These are phyloP conservation scores for Zootoca vivipara DNA, from an alignment of 2,113 vertebrate genomes.

Conservation along the genomic window DNA sequence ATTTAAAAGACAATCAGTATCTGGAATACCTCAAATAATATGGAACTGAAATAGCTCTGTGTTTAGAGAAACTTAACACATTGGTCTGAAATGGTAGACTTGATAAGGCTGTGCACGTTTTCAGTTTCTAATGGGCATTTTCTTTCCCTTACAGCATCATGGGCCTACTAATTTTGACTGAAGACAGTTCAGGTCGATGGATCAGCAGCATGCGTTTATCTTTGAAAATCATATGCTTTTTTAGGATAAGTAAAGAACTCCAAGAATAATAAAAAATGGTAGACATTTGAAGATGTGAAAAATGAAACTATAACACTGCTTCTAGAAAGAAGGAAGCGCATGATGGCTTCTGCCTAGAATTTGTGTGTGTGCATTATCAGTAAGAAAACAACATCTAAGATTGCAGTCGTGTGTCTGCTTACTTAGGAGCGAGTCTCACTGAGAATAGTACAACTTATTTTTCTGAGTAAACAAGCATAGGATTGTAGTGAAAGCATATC, in stretches of 20 bases:
- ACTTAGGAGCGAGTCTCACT: neutral
- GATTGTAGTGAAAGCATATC: neutral
- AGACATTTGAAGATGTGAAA: conserved; percentile 27
- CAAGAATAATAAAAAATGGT: conserved; percentile 31
- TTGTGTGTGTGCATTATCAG: neutral
- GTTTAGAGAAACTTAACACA: neutral
- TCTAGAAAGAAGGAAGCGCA: conserved; percentile 7
- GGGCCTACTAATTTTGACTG: conserved; percentile 71
- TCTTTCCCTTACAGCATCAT: conserved; percentile 76
- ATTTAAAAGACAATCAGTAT: neutral
- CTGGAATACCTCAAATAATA: neutral
- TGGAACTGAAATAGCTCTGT: neutral
- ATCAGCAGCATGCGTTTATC: conserved; percentile 45
- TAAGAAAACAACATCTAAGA: neutral
- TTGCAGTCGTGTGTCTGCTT: neutral
- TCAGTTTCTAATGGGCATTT: conserved; percentile 49
- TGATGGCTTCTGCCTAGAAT: neutral
- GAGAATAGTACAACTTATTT: neutral
- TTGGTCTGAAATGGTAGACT: neutral
- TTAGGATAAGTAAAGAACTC: conserved; percentile 38
- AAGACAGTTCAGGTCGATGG: conserved; percentile 44
- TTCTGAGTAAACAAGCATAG: neutral
- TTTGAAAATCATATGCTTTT: conserved; percentile 36
- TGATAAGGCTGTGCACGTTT: neutral
- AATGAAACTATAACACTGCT: conserved; percentile 13